Conservation (phyloP, 2,797 vertebrate species). For the Spea hammondii region DNA sequence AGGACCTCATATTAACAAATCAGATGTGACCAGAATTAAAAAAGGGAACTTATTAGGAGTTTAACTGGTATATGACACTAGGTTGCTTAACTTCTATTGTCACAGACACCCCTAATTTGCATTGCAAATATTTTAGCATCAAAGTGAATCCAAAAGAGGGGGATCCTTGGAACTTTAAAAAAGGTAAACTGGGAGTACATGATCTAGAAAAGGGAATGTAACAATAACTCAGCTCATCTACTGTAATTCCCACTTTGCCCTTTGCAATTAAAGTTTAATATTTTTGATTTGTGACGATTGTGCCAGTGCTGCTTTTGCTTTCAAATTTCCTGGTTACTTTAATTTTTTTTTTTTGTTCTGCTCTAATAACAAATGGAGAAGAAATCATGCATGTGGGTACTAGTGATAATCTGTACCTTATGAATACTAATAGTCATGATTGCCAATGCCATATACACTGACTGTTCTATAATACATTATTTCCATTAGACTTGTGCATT, state of each 20-base stretch:
- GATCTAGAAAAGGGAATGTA: too few relatives aligned
- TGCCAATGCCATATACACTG: slow-evolving; percentile 11
- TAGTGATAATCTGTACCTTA: slow-evolving; percentile 21
- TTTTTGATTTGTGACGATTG: too few relatives aligned
- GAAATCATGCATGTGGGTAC: slow-evolving; percentile 13
- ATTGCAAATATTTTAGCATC: slow-evolving; percentile 59
- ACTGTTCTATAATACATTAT: background rate
- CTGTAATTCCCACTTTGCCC: too few relatives aligned
- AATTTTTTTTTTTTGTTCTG: slow-evolving; percentile 5
- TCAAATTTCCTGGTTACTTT: too few relatives aligned
- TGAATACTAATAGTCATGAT: slow-evolving; percentile 27
- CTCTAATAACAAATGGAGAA: slow-evolving; percentile 24
- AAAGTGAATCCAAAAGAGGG: background rate
- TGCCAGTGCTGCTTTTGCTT: too few relatives aligned
- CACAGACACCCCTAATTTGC: slow-evolving; percentile 3
- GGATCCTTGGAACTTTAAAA: background rate
- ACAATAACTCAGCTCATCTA: too few relatives aligned
- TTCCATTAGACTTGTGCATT: background rate
- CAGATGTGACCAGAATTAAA: slow-evolving; percentile 94
- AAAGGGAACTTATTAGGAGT: slow-evolving; percentile 89
- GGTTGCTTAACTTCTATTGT: slow-evolving; percentile 42
- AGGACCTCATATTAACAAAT: slow-evolving; percentile 84
- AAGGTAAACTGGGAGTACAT: too few relatives aligned
- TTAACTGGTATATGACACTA: slow-evolving; percentile 87
- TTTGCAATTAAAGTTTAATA: too few relatives aligned